Conservation (phyloP, 2,888 invertebrate genomes). For the Nesidiocoris tenuis region DNA sequence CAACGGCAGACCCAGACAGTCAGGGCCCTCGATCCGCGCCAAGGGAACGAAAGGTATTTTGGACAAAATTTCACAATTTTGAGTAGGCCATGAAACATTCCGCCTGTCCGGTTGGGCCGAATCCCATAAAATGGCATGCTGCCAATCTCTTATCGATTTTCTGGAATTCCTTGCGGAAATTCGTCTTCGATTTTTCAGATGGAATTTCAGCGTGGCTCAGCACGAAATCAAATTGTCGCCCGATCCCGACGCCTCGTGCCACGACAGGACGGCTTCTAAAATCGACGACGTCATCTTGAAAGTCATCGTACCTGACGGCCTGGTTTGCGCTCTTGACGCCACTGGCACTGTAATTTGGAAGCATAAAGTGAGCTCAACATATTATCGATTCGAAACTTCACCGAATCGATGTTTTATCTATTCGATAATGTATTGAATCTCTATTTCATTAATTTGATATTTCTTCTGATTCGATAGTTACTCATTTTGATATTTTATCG, state of each 20-base stretch:
- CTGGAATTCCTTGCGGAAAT: background rate
- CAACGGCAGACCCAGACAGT: constrained; percentile 83
- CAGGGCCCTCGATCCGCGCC: constrained; percentile 82
- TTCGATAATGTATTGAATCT: too few species aligned
- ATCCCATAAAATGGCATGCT: too few species aligned
- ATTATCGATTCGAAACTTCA: too few species aligned
- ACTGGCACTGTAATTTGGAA: constrained; percentile 67
- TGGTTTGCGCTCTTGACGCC: constrained; percentile 66
- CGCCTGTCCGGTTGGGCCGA: too few species aligned
- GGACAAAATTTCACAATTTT: too few species aligned
- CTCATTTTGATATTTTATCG: too few species aligned
- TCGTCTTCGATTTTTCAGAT: constrained; percentile 54
- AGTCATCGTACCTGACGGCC: constrained; percentile 71
- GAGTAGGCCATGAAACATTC: too few species aligned
- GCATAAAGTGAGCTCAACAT: constrained; percentile 69
- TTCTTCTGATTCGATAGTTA: too few species aligned
- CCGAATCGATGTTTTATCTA: too few species aligned
- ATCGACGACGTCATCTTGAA: constrained; percentile 60
- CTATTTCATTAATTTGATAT: too few species aligned
- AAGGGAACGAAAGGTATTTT: constrained; percentile 75
- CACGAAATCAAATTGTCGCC: constrained; percentile 69
- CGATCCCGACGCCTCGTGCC: constrained; percentile 54
- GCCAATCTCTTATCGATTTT: background rate
- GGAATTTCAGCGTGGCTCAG: constrained; percentile 94
- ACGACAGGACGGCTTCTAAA: constrained; percentile 51